These are phyloP conservation scores for Drosophila algonquin DNA, from an alignment of 2,888 invertebrate species.

Conservation along the genomic window DNA sequence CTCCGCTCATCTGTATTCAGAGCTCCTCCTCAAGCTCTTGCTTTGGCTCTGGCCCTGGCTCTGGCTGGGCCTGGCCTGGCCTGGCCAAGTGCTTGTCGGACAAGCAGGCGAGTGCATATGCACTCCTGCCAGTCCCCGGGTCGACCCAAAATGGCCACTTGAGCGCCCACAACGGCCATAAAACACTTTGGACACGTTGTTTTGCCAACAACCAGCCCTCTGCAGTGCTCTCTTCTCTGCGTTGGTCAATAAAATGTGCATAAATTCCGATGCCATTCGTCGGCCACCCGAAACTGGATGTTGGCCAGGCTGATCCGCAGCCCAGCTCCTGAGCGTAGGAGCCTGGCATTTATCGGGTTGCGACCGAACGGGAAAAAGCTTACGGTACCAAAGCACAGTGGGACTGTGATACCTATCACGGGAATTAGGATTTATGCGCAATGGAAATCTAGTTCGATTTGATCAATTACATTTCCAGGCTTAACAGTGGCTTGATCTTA, in stretches of 20 bases:
- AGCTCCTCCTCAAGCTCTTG: slow-evolving; percentile 25
- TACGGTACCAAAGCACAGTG: slow-evolving; percentile 41
- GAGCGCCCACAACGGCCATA: slow-evolving; percentile 75
- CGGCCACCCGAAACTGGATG: slow-evolving; percentile 37
- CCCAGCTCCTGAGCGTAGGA: slow-evolving; percentile 14
- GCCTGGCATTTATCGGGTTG: slow-evolving; percentile 53
- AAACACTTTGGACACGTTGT: slow-evolving; percentile 78
- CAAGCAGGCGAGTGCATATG: slow-evolving; percentile 53
- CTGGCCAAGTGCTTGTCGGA: slow-evolving; percentile 71
- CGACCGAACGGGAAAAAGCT: background rate
- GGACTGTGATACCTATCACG: background rate
- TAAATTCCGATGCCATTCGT: slow-evolving; percentile 67
- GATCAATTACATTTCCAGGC: background rate
- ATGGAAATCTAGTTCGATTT: too few relatives aligned
- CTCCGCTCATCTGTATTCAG: slow-evolving; percentile 75
- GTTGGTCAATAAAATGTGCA: slow-evolving; percentile 78
- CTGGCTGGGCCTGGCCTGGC: slow-evolving; percentile 28
- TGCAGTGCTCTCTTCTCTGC: slow-evolving; percentile 39
- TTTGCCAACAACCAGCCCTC: slow-evolving; percentile 64
- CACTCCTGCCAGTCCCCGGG: slow-evolving; percentile 17
- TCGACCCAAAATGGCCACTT: slow-evolving; percentile 73
- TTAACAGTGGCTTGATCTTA: background rate
- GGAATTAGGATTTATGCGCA: background rate
- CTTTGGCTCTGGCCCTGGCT: background rate
- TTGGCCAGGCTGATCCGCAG: slow-evolving; percentile 3